Evolutionary conservation across 2,113 vertebrate genomes (phyloP), one percentile per base, ranked within the genome.

Genomic region (Pseudorasbora parva): DNA sequence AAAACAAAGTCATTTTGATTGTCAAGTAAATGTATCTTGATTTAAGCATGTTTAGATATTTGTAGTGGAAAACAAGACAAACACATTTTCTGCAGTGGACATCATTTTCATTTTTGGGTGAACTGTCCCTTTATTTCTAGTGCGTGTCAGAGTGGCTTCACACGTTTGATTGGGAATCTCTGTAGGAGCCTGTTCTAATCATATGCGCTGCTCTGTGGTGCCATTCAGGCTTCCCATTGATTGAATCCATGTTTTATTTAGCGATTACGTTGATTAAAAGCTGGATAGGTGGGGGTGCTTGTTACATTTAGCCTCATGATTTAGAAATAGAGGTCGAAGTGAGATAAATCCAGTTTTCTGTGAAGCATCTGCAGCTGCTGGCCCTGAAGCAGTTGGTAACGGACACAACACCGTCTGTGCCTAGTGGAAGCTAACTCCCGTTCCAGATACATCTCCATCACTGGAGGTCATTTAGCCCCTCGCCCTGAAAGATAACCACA

Each of bases 171-270:
- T 81, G 56, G 56, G 62, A 71, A 51, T 69, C 79, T 71, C 60
- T 37, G 8, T 23, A 71, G 30, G 15, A 81, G 79, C 64, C 37
- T 37, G 33, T 71, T 56, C 8, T 57, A 43, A 72, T 82, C 66
- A 41, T 23, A 82, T 41, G 14, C 41, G 64, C 66, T 57, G 68
- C 66, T 71, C 33, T 23, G 45, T 30, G 43, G 15, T 27, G 23
- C 41, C 43, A 49, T 81, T 69, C 45, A 14, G n/a, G 8, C 54
- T 43, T 19, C 19, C 25, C 54, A 76, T 56, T 56, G 73, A 76
- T 56, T 76, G 27, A 76, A 76, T 76, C 49, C 49, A 77, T 77
- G 33, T 77, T 78, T 78, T 78, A 78, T 78, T 78, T 78, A 60
- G 56, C n/a, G 8, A 78, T 78, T 78, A 78, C 12, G 1, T 78